phyloP scores from a whole-genome alignment of 2,113 vertebrate species.

The Deroptyus accipitrinus region DNA sequence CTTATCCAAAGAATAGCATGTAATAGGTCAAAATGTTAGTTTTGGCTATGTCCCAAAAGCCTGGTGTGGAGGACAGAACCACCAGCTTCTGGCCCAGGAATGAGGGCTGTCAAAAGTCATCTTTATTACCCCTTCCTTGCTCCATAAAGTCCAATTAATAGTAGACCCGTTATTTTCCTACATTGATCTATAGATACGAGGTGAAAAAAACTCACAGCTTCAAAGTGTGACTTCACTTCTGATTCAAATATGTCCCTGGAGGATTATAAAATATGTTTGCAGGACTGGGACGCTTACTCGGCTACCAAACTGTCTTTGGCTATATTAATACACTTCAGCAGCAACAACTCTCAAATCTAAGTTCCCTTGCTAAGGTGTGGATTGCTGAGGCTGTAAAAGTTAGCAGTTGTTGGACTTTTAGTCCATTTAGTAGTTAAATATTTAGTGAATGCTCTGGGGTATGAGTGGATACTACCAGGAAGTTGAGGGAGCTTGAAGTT shows the following conservation, averaged over 20 bases:
- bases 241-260: neutral
- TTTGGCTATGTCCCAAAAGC: neutral
- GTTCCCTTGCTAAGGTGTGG: neutral
- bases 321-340: neutral
- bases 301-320: neutral
- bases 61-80: neutral
- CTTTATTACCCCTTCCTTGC: neutral
- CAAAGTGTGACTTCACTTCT: neutral
- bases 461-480: neutral
- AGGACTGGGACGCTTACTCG: neutral
- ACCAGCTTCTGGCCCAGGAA: neutral
- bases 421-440: neutral
- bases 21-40: neutral
- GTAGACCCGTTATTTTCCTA: neutral
- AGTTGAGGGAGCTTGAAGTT: neutral
- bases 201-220: neutral
- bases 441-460: neutral
- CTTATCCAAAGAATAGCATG: neutral
- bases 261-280: neutral
- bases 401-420: neutral
- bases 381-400: neutral
- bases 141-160: neutral
- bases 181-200: neutral
- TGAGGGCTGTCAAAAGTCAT: neutral
- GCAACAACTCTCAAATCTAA: neutral